Evolutionary conservation across 1,140 invertebrate species (phyloP), one percentile per base, ranked within the genome.

Genomic region (Brachionus sp.): DNA sequence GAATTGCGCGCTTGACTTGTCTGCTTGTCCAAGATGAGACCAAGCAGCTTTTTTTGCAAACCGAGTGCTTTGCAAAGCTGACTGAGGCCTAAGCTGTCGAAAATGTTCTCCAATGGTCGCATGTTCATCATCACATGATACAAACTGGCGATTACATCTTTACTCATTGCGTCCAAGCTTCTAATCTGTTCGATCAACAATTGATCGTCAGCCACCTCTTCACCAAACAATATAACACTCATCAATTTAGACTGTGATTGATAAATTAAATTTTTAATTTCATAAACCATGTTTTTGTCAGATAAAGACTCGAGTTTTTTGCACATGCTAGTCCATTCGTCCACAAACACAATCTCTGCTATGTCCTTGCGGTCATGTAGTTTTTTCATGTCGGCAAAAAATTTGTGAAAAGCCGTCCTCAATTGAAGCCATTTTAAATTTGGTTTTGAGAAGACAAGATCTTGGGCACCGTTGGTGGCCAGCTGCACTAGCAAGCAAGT

Each of bases 381-480:
- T 70, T 70, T 70, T 70, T 70, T 70, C 66, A 70, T 70, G 16
- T 70, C 66, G 35, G 66, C 35, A 35, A 70, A 70, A 23, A 70
- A 70, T 42, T 70, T 70, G 35, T 70, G 66, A 23, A 70, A 70
- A 39, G 66, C 66, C 39, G 66, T 70, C 7, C 66, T 29, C 35
- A 70, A n/a, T 70, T 70, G 66, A 3, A 70, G 35, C 66, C 66
- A 70, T 23, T 70, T 13, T 1, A 42, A 7, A n/a, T 70, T 39
- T 5, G 66, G 66, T 33, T 39, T 70, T 9, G 66, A 70, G 35
- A 70, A 70, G 13, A 70, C 66, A 6, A 70, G 35, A 33, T 70
- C 66, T 7, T 42, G 35, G 29, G 66, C 13, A 33, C n/a, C 37
- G 66, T 70, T 70, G 13, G 66, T 70, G 35, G 66, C 66, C 35